Conservation (phyloP, 2,888 invertebrate species). For the Furcula furcula region DNA sequence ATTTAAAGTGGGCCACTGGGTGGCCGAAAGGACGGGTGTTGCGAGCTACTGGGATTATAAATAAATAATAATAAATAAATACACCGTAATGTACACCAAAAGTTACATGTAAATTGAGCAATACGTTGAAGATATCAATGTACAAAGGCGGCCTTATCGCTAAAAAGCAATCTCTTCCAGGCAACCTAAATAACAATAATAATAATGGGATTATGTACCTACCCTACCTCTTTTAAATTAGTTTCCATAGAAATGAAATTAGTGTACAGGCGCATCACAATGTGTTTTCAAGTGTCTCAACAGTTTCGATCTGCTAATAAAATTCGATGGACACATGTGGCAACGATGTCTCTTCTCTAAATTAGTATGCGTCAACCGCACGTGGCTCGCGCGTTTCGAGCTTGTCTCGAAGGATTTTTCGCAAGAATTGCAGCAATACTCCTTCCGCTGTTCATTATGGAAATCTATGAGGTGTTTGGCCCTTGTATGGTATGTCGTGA, state of each 20-base stretch:
- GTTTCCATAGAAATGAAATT: conserved; percentile 10
- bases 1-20: too few relatives aligned
- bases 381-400: conserved; percentile 58
- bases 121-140: too few relatives aligned
- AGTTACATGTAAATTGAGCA: too few relatives aligned
- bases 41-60: too few relatives aligned
- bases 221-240: too few relatives aligned
- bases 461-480: conserved; percentile 59
- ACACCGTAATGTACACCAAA: too few relatives aligned
- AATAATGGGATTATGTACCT: too few relatives aligned
- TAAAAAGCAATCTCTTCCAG: too few relatives aligned
- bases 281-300: conserved; percentile 49
- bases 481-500: conserved; percentile 60
- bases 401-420: conserved; percentile 54
- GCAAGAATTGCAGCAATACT: conserved; percentile 53
- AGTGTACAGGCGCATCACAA: conserved; percentile 13
- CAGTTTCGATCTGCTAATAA: conserved; percentile 50
- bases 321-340: conserved; percentile 44
- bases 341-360: conserved; percentile 45
- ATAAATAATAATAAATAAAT: too few relatives aligned
- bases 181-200: too few relatives aligned
- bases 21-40: too few relatives aligned
- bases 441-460: conserved; percentile 50
- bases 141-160: too few relatives aligned
- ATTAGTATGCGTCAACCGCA: conserved; percentile 45